These are phyloP conservation scores for Holacanthus passer DNA, from an alignment of 2,113 vertebrate species.

Conservation along the genomic window DNA sequence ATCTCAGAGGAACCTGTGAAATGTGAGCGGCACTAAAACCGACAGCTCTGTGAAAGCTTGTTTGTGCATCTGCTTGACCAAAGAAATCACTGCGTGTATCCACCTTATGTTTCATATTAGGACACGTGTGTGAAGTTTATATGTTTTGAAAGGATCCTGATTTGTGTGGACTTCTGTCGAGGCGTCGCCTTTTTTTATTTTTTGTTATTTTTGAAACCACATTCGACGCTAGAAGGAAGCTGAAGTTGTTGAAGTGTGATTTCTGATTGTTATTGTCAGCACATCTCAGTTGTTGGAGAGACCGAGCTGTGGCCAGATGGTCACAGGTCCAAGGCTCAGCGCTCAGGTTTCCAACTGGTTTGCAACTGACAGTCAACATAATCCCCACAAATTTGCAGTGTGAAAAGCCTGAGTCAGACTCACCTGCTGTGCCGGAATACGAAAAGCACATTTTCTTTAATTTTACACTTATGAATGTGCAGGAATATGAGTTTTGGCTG, in stretches of 20 bases:
- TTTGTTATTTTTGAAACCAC: no score
- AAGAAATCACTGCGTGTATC: background rate
- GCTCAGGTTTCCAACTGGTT: background rate
- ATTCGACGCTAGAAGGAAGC: background rate
- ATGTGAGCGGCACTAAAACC: background rate
- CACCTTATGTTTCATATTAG: background rate
- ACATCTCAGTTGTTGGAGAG: background rate
- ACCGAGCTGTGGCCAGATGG: background rate
- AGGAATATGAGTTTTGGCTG: background rate
- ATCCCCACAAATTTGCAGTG: background rate
- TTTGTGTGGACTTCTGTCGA: background rate
- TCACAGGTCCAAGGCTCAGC: background rate
- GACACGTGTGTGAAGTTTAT: background rate
- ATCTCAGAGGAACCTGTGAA: conserved; percentile 17
- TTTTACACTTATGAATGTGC: background rate
- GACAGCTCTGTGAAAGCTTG: background rate
- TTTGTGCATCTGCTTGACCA: background rate
- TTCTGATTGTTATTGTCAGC: no score
- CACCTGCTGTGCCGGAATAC: background rate
- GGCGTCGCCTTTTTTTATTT: background rate
- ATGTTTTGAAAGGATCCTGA: no score
- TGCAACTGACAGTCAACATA: background rate
- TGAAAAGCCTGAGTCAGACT: background rate
- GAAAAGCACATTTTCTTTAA: background rate
- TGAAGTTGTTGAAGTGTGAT: no score